Conservation (phyloP, 2,888 invertebrate genomes). For the Agrotis ipsilon region DNA sequence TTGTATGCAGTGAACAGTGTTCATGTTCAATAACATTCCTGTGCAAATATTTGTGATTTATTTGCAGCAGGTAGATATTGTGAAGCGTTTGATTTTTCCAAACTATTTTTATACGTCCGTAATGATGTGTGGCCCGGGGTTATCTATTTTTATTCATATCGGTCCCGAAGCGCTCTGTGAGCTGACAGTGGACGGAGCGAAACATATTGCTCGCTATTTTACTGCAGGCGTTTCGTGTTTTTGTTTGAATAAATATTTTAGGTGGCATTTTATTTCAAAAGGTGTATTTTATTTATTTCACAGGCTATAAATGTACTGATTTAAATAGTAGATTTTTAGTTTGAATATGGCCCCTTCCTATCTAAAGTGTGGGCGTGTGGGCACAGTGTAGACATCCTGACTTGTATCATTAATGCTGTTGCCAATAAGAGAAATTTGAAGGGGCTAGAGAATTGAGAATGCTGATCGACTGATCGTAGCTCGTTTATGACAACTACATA, state of each 20-base stretch:
- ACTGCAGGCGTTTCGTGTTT: conserved; percentile 51
- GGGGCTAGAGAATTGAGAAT: too few species aligned
- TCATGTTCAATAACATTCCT: background rate
- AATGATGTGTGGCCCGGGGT: conserved; percentile 55
- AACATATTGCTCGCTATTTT: conserved; percentile 58
- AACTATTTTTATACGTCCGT: conserved; percentile 48
- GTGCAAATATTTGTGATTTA: conserved; percentile 6
- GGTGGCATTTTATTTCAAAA: background rate
- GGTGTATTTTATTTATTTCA: conserved; percentile 13
- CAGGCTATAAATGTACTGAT: background rate
- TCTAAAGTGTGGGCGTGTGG: too few species aligned
- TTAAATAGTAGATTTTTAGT: background rate
- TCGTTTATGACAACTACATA: too few species aligned
- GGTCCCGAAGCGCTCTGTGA: conserved; percentile 34
- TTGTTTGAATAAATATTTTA: conserved; percentile 32
- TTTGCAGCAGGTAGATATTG: conserved; percentile 19
- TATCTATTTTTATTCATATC: conserved; percentile 60
- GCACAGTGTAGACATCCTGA: too few species aligned
- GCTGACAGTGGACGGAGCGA: conserved; percentile 50
- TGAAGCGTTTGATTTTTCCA: conserved; percentile 35
- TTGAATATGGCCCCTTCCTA: too few species aligned
- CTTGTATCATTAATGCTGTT: too few species aligned
- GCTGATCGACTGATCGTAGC: too few species aligned
- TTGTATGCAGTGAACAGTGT: background rate
- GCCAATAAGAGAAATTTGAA: too few species aligned